These are phyloP conservation scores for Empis livida DNA, from an alignment of 2,888 invertebrate genomes.

Conservation along the genomic window DNA sequence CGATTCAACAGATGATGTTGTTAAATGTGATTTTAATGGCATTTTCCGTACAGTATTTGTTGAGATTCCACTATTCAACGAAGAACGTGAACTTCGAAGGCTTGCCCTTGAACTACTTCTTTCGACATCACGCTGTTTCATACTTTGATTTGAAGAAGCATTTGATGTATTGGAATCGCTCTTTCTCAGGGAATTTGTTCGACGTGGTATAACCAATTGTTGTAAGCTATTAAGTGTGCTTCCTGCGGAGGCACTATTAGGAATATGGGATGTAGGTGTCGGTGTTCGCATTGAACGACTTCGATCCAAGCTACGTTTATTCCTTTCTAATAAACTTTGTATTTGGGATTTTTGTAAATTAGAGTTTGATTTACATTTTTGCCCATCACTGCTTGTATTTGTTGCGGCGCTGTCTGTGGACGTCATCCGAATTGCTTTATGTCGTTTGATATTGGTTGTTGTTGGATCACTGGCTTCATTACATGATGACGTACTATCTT, in stretches of 20 bases:
- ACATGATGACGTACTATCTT: conserved; percentile 55
- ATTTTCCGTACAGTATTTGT: conserved; percentile 64
- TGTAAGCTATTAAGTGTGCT: conserved; percentile 18
- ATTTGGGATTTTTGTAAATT: conserved; percentile 18
- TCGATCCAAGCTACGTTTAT: conserved; percentile 16
- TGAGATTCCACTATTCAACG: conserved; percentile 67
- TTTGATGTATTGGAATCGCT: conserved; percentile 25
- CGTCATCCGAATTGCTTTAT: conserved; percentile 15
- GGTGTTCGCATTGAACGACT: conserved; percentile 13
- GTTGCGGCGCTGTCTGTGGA: conserved; percentile 38
- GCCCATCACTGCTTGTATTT: conserved; percentile 27
- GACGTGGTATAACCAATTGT: conserved; percentile 28
- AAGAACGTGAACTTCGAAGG: conserved; percentile 68
- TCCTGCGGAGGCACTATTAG: conserved; percentile 13
- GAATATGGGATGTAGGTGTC: background rate
- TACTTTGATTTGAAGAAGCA: conserved; percentile 14
- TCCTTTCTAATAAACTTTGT: conserved; percentile 21
- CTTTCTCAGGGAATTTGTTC: conserved; percentile 33
- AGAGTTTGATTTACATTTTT: conserved; percentile 10
- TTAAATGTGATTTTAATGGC: conserved; percentile 39
- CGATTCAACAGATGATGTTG: conserved; percentile 28
- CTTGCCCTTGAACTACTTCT: conserved; percentile 68
- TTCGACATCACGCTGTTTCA: conserved; percentile 46
- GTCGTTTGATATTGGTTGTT: conserved; percentile 11
- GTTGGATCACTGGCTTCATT: conserved; percentile 47